These are phyloP conservation scores for Oreochromis niloticus DNA, from an alignment of 2,113 vertebrate genomes.

Conservation along the genomic window DNA sequence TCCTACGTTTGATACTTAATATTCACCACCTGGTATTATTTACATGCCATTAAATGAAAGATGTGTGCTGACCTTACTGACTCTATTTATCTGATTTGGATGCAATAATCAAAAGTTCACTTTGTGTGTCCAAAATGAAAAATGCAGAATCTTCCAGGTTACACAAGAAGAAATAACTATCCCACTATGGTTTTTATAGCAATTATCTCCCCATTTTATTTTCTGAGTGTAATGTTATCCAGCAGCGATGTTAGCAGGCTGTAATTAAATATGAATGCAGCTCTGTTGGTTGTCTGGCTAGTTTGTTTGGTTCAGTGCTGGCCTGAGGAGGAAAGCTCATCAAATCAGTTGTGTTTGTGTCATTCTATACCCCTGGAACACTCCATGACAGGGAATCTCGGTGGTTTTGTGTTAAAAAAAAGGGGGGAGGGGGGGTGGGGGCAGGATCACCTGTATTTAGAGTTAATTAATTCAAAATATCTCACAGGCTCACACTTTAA, in stretches of 20 bases:
- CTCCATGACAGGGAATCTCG: constrained; percentile 77
- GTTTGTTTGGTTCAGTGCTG: constrained; percentile 65
- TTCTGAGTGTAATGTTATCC: constrained; percentile 62
- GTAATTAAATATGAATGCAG: constrained; percentile 78
- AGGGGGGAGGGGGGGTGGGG: background rate
- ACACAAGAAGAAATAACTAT: background rate
- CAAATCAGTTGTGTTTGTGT: constrained; percentile 69
- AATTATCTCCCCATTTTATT: constrained; percentile 21
- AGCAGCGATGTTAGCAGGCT: constrained; percentile 58
- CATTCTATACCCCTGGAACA: constrained; percentile 66
- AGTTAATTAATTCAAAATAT: constrained; percentile 93
- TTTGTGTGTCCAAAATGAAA: background rate
- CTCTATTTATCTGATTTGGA: background rate
- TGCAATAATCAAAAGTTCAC: background rate
- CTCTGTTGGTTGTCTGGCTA: constrained; percentile 71
- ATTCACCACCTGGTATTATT: constrained; percentile 73
- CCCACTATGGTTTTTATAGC: background rate
- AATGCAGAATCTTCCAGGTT: background rate
- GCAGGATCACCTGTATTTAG: constrained; percentile 92
- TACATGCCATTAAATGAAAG: constrained; percentile 63
- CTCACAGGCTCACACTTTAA: constrained; percentile 86
- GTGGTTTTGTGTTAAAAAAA: constrained; percentile 74
- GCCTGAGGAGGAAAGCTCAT: constrained; percentile 64
- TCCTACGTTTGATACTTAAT: constrained; percentile 67
- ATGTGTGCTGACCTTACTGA: constrained; percentile 20